Conservation (phyloP, 2,888 invertebrate species). For the Palloptera scutellata region DNA sequence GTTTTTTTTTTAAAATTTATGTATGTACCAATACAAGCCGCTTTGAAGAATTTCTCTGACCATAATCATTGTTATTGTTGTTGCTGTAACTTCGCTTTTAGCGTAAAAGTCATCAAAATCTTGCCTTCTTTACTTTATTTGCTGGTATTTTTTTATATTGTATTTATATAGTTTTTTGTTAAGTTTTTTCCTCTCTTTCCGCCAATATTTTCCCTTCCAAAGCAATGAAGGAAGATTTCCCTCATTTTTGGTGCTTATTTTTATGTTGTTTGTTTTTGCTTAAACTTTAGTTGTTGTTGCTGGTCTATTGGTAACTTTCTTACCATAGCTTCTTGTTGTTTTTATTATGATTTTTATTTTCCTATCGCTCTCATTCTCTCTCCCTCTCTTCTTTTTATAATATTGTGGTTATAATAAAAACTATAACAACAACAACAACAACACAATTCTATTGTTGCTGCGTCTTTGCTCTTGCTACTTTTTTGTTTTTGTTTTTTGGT, state of each 20-base stretch:
- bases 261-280: neutral
- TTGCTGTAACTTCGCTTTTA: constrained; percentile 3
- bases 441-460: neutral
- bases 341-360: neutral
- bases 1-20: too few species aligned
- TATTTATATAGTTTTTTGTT: neutral
- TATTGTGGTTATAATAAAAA: neutral
- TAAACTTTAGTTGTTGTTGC: neutral
- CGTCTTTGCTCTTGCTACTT: constrained; percentile 15
- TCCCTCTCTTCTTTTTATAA: too few species aligned
- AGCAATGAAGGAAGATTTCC: neutral
- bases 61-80: neutral
- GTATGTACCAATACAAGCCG: neutral
- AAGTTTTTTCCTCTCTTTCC: neutral
- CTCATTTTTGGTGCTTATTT: neutral
- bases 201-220: neutral
- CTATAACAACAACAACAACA: neutral
- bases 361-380: neutral
- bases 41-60: neutral
- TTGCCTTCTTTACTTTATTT: neutral
- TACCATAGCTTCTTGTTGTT: constrained; percentile 13
- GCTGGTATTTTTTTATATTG: constrained; percentile 8
- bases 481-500: constrained; percentile 15
- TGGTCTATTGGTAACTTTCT: constrained; percentile 20
- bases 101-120: constrained; percentile 16